These are phyloP conservation scores for Nasonia longicornis DNA, from an alignment of 1,140 invertebrate species.

Conservation along the genomic window DNA sequence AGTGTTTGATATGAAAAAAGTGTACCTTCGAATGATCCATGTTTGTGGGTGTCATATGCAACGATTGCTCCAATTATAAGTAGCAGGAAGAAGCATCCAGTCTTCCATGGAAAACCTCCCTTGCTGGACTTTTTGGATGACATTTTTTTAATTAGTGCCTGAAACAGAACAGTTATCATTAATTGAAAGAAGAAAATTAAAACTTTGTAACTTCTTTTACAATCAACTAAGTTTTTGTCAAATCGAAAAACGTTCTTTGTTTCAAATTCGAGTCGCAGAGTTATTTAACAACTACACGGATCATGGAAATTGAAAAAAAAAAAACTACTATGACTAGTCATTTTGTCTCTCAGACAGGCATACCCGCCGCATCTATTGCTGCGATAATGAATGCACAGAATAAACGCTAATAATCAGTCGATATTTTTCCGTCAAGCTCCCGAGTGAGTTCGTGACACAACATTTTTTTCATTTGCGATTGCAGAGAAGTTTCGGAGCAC, in stretches of 20 bases:
- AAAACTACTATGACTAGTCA: neutral
- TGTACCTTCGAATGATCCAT: conserved; percentile 65
- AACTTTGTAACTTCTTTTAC: neutral
- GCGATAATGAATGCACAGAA: neutral
- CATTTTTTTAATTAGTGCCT: conserved; percentile 64
- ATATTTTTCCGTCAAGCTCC: neutral
- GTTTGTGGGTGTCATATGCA: conserved; percentile 61
- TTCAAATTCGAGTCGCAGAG: neutral
- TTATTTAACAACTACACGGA: neutral
- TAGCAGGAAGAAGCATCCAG: conserved; percentile 59
- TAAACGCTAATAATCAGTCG: neutral
- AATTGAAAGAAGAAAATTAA: neutral
- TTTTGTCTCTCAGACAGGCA: neutral
- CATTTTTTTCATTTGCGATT: neutral
- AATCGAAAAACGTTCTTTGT: too few species aligned
- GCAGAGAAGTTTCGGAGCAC: too few species aligned
- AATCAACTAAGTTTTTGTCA: too few species aligned
- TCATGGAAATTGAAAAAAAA: neutral
- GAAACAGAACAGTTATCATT: neutral
- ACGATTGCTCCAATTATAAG: conserved; percentile 59
- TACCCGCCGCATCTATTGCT: neutral
- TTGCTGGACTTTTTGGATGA: conserved; percentile 57
- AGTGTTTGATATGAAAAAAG: neutral
- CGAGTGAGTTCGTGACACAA: neutral
- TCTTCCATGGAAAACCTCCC: conserved; percentile 63